Base-by-base conservation (phyloP, 2,797 vertebrate species). In the Hybognathus amarus region DNA sequence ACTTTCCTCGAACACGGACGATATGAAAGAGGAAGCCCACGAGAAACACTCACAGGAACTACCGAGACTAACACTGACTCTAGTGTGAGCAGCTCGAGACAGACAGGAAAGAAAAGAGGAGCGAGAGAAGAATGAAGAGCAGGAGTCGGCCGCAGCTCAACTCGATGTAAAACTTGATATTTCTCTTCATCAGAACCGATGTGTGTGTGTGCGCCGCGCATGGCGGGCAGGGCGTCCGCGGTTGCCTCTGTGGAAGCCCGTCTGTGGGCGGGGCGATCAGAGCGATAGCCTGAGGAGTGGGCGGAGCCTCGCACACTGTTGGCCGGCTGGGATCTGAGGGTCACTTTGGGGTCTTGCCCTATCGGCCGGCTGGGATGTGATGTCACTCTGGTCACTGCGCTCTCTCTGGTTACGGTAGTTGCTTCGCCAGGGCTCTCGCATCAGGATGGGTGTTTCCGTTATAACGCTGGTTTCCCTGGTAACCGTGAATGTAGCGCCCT, bases 161-260 rank as follows among this genome's bases (percentile, higher is more conserved):
- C 90, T 92, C 90, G 86, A 94, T 95, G 95, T 94, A 95, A n/a
- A 96, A 97, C 96, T 93, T 94, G 91, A 91, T 73, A 94, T 24
- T 92, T 94, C 94, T 94, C 95, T 94, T 96, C 94, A 94, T 94
- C 84, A 89, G 92, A n/a, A 90, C 15, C 10, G 56, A 56, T 81
- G 75, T 76, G 17, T 42, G 68, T 86, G 89, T 85, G 88, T 90
- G n/a, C n/a, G n/a, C n/a, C 33, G 36, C 36, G 36, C 85, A 92
- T 95, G 93, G 95, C 81, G 93, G 93, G 81, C 94, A 94, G 87
- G 92, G 93, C 83, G 93, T 95, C 90, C 96, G 93, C 54, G 96
- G 96, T 89, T 91, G 95, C 90, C 96, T 93, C 80, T 97, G 97
- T 9, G 96, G 97, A 71, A 97, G 94, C 87, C 95, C 96, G 63